Percentiles rank a stretch among this genome's conserved stretches.
phyloP scores from a whole-genome alignment of 1,140 invertebrate species.

The Pteromalus puparum region DNA sequence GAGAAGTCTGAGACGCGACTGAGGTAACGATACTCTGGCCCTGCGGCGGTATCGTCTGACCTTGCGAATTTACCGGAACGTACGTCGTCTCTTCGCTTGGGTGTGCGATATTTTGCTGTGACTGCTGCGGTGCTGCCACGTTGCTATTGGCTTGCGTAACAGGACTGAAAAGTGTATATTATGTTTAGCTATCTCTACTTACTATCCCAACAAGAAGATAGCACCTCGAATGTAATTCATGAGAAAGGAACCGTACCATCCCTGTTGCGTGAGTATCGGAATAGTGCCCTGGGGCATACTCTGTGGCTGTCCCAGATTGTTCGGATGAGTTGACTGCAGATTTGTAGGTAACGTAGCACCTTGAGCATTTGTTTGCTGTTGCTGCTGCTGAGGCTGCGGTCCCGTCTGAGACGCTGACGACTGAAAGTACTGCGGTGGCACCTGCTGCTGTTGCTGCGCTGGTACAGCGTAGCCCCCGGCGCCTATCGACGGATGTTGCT shows the following conservation, averaged over 20 bases:
- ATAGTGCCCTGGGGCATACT: slow-evolving; percentile 78
- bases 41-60: slow-evolving; percentile 28
- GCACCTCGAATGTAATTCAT: background rate
- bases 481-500: slow-evolving; percentile 54
- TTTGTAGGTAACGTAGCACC: slow-evolving; percentile 78
- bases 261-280: slow-evolving; percentile 75
- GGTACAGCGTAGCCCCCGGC: slow-evolving; percentile 56
- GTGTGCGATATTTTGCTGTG: slow-evolving; percentile 44
- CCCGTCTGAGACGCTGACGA: slow-evolving; percentile 55
- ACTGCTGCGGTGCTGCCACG: slow-evolving; percentile 66
- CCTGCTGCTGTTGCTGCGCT: slow-evolving; percentile 57
- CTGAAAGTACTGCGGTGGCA: slow-evolving; percentile 64
- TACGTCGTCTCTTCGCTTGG: slow-evolving; percentile 39
- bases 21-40: slow-evolving; percentile 54
- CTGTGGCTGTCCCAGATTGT: slow-evolving; percentile 74
- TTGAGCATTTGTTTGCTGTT: slow-evolving; percentile 62
- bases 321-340: slow-evolving; percentile 76
- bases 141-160: slow-evolving; percentile 71
- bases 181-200: background rate
- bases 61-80: slow-evolving; percentile 42
- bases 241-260: slow-evolving; percentile 21
- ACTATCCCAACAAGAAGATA: background rate
- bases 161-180: slow-evolving; percentile 35
- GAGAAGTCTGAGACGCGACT: slow-evolving; percentile 41
- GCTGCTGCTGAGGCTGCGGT: slow-evolving; percentile 56